Evolutionary conservation across 2,113 vertebrate species (phyloP), one percentile per base, ranked within the genome.

Genomic region (Callaeas wilsoni): DNA sequence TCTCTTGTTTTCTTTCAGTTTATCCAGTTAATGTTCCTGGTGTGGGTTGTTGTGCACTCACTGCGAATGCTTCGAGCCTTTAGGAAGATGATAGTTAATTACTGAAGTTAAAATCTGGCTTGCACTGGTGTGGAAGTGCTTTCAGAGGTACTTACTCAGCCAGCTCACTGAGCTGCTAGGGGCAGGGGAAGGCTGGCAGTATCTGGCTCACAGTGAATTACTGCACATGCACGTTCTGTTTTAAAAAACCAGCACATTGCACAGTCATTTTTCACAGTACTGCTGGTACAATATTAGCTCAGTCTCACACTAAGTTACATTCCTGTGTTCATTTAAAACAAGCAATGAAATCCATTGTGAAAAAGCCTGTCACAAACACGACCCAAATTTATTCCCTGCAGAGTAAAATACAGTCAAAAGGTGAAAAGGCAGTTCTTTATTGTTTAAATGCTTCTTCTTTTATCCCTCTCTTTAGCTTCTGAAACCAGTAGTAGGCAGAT

Each of bases 11-110:
- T 93, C 92, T 52, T 87, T 87, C 50, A 16, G 68, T 90, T 95
- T 87, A 89, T 65, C 44, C 80, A 62, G 77, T 70, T 93, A 86
- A 89, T 68, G 74, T 91, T 95, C 80, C 82, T 94, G 79, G 50
- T 81, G 82, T 50, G 65, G 13, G 35, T 81, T 46, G 42, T 49
- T 88, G 64, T 87, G 80, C 33, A 16, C 70, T 96, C 67, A n/a
- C 68, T 84, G 75, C 81, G 93, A 94, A 86, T n/a, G 59, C 81
- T 84, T 92, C 57, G 62, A 96, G 71, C 68, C 81, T 87, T 95
- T 70, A 88, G 75, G 83, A 96, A 84, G 53, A 80, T 60, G 75
- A 52, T 80, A 65, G 91, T 91, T 94, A 91, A 92, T 96, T 95
- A 59, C 75, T 68, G 80, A 90, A 89, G 90, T 89, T 94, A 89